Evolutionary conservation across 2,888 invertebrate species (phyloP), one percentile per base, ranked within the genome.

Genomic region (Clistopyga incitator): DNA sequence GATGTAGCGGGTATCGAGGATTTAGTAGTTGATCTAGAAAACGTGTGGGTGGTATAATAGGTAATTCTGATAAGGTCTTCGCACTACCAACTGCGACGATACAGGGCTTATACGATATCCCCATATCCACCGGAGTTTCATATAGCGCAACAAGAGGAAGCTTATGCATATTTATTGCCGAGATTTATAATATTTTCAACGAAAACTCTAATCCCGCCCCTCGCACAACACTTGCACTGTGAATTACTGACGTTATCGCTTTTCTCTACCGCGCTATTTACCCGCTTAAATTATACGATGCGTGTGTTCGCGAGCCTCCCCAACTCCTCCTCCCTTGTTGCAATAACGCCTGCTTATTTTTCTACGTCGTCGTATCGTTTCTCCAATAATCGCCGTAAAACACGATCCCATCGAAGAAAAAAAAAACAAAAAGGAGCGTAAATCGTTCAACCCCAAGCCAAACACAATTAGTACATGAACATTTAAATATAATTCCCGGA

Each of bases 241-340:
- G 65, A 84, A 79, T 84, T 77, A 82, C 77, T 80, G 65, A 78
- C 59, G 47, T 80, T 82, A 85, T 85, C 84, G 80, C 78, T 80
- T 45, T 72, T 76, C 79, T 72, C 59, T n/a, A 56, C 64, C 75
- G 45, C 20, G 76, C 71, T 79, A 79, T 83, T 79, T 76, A 79
- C 76, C 45, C 45, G n/a, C 29, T 61, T 83, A 72, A 71, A 70
- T 75, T 78, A 75, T 54, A 20, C 64, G 11, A 52, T 61, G 42
- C 56, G 59, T 29, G 67, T 54, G 45, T 8, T 25, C 38, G 8
- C 10, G 15, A 13, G 1, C 25, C 20, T 38, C 1, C 1, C 38
- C 2, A 38, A 0, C 8, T 45, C n/a, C 20, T 47, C n/a, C 47
- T 67, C 29, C 34, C 3, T n/a, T 38, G n/a, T 64, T 11, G 10